Evolutionary conservation across 2,888 invertebrate species (phyloP), one percentile per base, ranked within the genome.

Genomic region (Leucophora obtusa): DNA sequence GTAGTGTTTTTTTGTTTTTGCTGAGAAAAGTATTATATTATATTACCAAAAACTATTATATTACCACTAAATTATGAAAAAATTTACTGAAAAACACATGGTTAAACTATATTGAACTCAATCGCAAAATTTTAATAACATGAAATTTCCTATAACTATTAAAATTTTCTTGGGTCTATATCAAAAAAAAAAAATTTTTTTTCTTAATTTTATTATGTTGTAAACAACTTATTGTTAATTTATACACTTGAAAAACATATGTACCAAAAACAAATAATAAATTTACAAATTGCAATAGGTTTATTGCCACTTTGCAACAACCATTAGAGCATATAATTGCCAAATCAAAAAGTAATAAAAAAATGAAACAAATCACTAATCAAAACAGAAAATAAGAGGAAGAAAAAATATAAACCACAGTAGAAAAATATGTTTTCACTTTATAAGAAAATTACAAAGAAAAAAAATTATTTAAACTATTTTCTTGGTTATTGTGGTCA

Each of bases 251-350:
- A 60, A 60, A 59, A 7, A 38, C 2, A 59, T 17, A 35, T 10
- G 14, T 14, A 73, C 2, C 1, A 38, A 38, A 47, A 66, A 68
- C n/a, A 68, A 74, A 66, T 60, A 56, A 62, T 60, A 35, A 17
- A 35, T 58, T 58, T 56, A 56, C 4, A 21, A 66, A 17, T 21
- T 54, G 38, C 47, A 73, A 71, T 72, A 59, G 66, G 28, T 72
- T 71, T 75, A 76, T 72, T 75, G 71, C 75, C 71, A 76, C 63
- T 68, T 69, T 58, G 28, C 51, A 56, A 53, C 21, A 79, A 50
- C 63, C 79, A 79, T 59, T 73, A 65, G 73, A 79, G 79, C 73
- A 79, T 59, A 73, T 79, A 79, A 79, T 79, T 79, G 69, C 59
- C 14, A 38, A 66, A 47, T 51, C 21, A 17, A 15, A 51, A 65